A percentile compares a stretch with the other conserved stretches of the same genome.
phyloP scores from a whole-genome alignment of 2,797 vertebrate species.

The Brachyalestes nurse region DNA sequence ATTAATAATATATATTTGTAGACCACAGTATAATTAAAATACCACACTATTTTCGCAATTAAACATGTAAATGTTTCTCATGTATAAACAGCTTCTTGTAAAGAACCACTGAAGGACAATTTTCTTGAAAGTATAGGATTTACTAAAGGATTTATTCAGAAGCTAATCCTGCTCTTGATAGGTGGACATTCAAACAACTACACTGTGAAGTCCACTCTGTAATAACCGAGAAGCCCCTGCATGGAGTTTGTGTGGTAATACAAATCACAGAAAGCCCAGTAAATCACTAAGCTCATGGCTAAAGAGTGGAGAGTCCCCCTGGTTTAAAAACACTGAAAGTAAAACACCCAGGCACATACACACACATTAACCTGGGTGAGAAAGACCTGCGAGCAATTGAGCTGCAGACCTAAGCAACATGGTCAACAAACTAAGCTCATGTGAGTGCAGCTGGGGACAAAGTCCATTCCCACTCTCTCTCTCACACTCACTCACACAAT shows the following conservation, averaged over 20 bases:
- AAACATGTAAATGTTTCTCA: not conserved
- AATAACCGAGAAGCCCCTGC: too few species aligned
- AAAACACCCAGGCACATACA: not conserved
- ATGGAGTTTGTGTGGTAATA: not conserved
- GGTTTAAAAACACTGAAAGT: not conserved
- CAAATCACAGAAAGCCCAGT: not conserved
- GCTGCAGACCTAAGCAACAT: not conserved
- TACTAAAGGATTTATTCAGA: too few species aligned
- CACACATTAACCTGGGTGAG: not conserved
- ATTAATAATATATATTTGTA: too few species aligned
- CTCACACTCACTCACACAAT: not conserved
- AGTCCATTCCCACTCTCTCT: constrained; percentile 13
- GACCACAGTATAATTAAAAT: not conserved
- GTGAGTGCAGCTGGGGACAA: constrained; percentile 18
- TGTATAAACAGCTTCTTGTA: not conserved
- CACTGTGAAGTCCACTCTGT: not conserved
- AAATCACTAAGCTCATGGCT: not conserved
- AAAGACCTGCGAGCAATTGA: not conserved
- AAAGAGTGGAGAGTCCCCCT: not conserved
- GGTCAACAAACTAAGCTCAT: not conserved
- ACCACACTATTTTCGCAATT: not conserved
- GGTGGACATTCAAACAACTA: not conserved
- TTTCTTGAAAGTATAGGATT: not conserved
- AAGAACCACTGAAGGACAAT: not conserved
- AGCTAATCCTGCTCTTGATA: not conserved